These are phyloP conservation scores for Brachionus calyciflorus DNA, from an alignment of 1,140 invertebrate species.

Conservation along the genomic window DNA sequence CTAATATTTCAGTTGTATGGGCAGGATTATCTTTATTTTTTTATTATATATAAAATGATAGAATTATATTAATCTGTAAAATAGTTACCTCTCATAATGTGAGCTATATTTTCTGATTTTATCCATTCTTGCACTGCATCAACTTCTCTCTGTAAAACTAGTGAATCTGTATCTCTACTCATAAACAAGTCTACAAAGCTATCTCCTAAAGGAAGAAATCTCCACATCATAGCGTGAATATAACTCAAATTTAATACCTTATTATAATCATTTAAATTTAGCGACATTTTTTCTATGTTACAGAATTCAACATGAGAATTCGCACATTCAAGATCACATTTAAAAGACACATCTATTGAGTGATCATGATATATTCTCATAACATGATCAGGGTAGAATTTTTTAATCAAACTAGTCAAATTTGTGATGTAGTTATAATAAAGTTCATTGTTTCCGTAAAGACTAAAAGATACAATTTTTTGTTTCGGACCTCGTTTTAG, in stretches of 20 bases:
- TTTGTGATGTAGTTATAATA: no score
- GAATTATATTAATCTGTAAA: background rate
- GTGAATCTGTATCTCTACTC: constrained; percentile 25
- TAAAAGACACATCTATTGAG: background rate
- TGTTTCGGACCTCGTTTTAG: no score
- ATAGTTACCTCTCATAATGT: constrained; percentile 38
- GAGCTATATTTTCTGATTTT: background rate
- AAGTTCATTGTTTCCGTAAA: no score
- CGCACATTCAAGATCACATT: constrained; percentile 9
- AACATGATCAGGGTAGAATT: background rate
- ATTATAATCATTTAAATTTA: background rate
- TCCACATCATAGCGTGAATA: constrained; percentile 17
- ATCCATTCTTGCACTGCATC: constrained; percentile 3
- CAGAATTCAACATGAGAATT: constrained; percentile 37
- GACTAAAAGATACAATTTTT: no score
- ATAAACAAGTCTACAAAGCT: constrained; percentile 18
- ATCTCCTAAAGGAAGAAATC: constrained; percentile 9
- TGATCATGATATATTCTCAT: constrained; percentile 39
- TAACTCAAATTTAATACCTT: background rate
- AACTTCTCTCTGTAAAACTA: constrained; percentile 4
- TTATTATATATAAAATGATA: no score
- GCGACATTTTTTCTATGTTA: constrained; percentile 7
- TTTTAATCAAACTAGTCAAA: no score
- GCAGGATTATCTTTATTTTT: background rate
- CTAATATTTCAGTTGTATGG: background rate